Evolutionary conservation across 2,888 invertebrate species (phyloP).

Genomic region (Caenorhabditis sp.): DNA sequence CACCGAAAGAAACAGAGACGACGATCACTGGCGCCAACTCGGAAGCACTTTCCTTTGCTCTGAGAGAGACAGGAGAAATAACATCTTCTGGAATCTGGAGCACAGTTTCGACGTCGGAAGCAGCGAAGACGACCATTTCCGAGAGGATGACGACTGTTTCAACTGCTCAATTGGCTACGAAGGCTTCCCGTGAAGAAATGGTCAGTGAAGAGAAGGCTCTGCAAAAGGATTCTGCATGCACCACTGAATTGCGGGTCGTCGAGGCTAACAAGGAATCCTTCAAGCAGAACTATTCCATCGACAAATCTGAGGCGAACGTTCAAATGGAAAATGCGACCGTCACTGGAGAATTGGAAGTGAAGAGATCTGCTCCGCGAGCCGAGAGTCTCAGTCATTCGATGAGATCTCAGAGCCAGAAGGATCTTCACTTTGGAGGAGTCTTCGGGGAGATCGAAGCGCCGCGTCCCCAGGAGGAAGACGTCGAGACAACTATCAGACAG

Average conservation of each 20-base stretch:
- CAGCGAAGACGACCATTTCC: slow-evolving; percentile 31
- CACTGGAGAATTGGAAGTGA: slow-evolving; percentile 7
- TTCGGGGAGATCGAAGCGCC: slow-evolving; percentile 50
- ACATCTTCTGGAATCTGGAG: slow-evolving; percentile 50
- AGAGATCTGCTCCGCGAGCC: not conserved
- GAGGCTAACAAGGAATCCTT: slow-evolving; percentile 7
- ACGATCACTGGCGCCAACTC: slow-evolving; percentile 14
- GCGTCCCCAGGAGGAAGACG: slow-evolving; percentile 47
- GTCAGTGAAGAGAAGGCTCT: slow-evolving; percentile 16
- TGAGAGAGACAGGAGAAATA: slow-evolving; percentile 38
- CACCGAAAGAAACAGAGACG: slow-evolving; percentile 40
- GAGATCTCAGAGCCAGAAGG: slow-evolving; percentile 35
- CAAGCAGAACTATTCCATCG: slow-evolving; percentile 27
- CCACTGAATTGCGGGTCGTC: not conserved
- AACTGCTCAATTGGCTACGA: slow-evolving; percentile 4
- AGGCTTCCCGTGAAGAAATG: slow-evolving; percentile 13
- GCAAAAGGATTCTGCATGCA: not conserved
- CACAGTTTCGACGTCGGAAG: slow-evolving; percentile 36
- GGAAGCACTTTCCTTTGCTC: slow-evolving; percentile 6
- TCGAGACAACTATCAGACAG: slow-evolving; percentile 24
- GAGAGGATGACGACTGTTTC: slow-evolving; percentile 22
- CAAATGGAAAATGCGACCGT: not conserved
- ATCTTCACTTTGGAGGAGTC: slow-evolving; percentile 38
- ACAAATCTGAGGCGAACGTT: slow-evolving; percentile 18
- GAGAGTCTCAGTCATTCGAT: slow-evolving; percentile 25